Conservation (phyloP, 2,113 vertebrate species). For the Circaetus gallicus region DNA sequence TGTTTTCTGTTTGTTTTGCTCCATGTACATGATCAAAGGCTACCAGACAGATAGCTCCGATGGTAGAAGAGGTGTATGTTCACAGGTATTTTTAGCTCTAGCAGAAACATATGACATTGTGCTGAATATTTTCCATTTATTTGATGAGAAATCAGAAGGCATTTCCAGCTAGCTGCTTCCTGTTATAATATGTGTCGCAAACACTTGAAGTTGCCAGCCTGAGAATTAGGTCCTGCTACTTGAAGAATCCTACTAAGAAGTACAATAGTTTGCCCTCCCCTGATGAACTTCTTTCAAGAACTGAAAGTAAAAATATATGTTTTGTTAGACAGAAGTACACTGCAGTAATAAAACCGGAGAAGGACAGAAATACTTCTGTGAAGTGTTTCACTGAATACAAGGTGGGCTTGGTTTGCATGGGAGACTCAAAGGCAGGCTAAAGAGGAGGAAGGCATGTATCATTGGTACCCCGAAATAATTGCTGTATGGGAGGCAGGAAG, state of each 20-base stretch:
- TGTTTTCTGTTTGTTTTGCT: not conserved
- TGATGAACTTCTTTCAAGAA: not conserved
- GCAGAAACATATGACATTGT: not conserved
- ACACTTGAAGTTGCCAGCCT: not conserved
- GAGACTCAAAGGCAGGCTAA: not conserved
- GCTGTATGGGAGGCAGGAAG: not conserved
- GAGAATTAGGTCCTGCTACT: not conserved
- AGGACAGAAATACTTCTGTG: not conserved
- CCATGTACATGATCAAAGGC: not conserved
- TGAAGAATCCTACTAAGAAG: not conserved
- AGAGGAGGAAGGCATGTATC: not conserved
- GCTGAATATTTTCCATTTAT: conserved; percentile 10
- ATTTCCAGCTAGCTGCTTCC: not conserved
- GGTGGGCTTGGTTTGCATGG: not conserved
- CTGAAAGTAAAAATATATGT: not conserved
- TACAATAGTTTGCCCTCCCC: not conserved
- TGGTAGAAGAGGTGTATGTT: not conserved
- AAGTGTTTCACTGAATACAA: not conserved
- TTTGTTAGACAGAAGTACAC: not conserved
- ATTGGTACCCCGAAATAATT: not conserved
- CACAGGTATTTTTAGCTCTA: not conserved
- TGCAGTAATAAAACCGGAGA: not conserved
- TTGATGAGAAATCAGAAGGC: not conserved
- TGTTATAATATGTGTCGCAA: not conserved
- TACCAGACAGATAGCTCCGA: not conserved